Evolutionary conservation across 2,113 vertebrate species (phyloP).

Genomic region (Barnardius zonarius): DNA sequence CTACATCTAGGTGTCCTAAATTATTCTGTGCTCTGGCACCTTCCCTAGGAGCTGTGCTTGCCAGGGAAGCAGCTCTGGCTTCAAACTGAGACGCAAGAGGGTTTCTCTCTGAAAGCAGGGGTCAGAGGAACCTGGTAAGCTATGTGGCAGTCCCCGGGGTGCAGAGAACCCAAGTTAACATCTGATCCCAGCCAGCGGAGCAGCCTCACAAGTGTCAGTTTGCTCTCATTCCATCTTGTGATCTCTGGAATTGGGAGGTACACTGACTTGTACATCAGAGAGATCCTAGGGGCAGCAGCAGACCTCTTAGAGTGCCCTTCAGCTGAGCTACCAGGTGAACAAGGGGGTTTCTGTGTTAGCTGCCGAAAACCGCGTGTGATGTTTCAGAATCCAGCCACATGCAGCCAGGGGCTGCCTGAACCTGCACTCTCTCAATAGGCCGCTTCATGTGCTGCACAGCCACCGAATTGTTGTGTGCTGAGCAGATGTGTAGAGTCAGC

Average conservation of each 20-base stretch:
- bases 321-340: slow-evolving; percentile 4
- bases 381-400: slow-evolving; percentile 2
- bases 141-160: not conserved
- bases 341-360: slow-evolving; percentile 56
- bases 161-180: not conserved
- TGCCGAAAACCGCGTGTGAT: not conserved
- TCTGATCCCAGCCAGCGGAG: not conserved
- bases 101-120: not conserved
- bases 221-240: not conserved
- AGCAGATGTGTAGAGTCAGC: slow-evolving; percentile 64
- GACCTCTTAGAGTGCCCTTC: not conserved
- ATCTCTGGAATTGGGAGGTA: not conserved
- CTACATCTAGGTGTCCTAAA: not conserved
- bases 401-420: slow-evolving; percentile 4
- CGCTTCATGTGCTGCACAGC: slow-evolving; percentile 64
- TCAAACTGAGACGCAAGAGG: not conserved
- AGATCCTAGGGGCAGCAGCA: not conserved
- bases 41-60: not conserved
- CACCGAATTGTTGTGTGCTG: slow-evolving; percentile 55
- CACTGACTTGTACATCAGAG: not conserved
- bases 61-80: not conserved
- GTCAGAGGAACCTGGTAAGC: not conserved
- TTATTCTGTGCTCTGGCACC: not conserved
- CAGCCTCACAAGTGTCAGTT: not conserved
- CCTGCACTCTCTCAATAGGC: slow-evolving; percentile 33